Evolutionary conservation across 2,113 vertebrate species (phyloP), one percentile per base, ranked within the genome.

Genomic region (Centropus unirufus): DNA sequence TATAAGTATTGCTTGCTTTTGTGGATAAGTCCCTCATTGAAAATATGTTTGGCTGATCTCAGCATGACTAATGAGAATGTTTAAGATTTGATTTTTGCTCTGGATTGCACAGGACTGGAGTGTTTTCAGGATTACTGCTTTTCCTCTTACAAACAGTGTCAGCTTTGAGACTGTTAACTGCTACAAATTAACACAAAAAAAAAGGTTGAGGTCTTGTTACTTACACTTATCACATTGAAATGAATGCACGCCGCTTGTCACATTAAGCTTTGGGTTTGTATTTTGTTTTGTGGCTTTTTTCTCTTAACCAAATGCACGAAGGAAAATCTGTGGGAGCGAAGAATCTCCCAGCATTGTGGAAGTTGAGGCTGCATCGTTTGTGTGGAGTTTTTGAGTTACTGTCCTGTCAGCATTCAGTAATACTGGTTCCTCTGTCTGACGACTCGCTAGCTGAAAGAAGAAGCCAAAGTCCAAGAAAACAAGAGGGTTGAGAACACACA

Each of bases 351-450:
- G 61, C 59, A 46, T 23, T n/a, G 36, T 95, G 92, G 86, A 96
- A 66, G 46, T 76, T 42, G 51, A 86, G 30, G 23, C 63, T 94
- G 90, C 95, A 94, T 87, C 92, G 54, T 87, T 79, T 80, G 76
- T n/a, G 42, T 83, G 55, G 77, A 80, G 30, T 72, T 84, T 91
- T 70, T 91, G 76, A 52, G 51, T 91, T 70, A n/a, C 62, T 90
- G 30, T 76, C 32, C 92, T 91, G 58, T 51, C 51, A 93, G 96
- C 0, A 1, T 84, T 97, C 96, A 92, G 82, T 98, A 97, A 98
- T 83, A 82, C 96, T 97, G 97, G 75, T 98, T 98, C 98, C 98
- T 98, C 98, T 98, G 89, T 98, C 97, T 95, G 94, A 98, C 98
- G 95, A 98, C 98, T 94, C 97, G 95, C 21, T 97, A 98, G 97